Evolutionary conservation across 2,797 vertebrate genomes (phyloP).

Genomic region (Acropternis orthonyx): DNA sequence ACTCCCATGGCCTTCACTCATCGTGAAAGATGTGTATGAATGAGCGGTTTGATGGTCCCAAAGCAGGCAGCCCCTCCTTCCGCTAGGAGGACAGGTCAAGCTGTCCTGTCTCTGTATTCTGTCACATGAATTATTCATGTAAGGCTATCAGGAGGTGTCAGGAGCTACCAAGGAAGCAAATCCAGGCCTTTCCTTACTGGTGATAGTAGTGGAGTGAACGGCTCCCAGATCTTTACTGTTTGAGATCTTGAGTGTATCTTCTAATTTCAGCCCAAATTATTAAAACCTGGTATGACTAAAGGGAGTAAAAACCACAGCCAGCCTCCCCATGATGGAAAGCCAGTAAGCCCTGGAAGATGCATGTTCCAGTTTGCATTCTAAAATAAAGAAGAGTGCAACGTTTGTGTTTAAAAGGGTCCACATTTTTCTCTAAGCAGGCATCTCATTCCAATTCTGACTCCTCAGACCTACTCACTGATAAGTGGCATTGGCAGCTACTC

Average conservation of each 20-base stretch:
- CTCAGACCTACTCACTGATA: background rate
- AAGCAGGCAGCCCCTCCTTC: background rate
- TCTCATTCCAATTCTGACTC: background rate
- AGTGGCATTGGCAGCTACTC: background rate
- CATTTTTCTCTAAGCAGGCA: background rate
- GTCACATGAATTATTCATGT: accelerated
- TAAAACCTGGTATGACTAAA: background rate
- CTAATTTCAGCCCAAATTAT: background rate
- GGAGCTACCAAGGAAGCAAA: background rate
- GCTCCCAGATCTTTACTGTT: background rate
- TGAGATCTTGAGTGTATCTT: background rate
- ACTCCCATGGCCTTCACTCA: background rate
- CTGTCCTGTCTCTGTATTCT: background rate
- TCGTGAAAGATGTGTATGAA: background rate
- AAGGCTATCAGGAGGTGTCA: background rate
- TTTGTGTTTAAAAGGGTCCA: background rate
- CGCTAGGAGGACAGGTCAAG: background rate
- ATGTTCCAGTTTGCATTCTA: background rate
- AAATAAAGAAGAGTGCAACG: background rate
- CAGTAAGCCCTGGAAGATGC: background rate
- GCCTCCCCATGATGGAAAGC: background rate
- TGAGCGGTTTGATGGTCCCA: background rate
- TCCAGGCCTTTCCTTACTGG: background rate
- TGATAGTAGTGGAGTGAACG: accelerated
- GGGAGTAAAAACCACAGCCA: background rate